Conservation (phyloP, 2,888 invertebrate species). For the Hololepta plana region DNA sequence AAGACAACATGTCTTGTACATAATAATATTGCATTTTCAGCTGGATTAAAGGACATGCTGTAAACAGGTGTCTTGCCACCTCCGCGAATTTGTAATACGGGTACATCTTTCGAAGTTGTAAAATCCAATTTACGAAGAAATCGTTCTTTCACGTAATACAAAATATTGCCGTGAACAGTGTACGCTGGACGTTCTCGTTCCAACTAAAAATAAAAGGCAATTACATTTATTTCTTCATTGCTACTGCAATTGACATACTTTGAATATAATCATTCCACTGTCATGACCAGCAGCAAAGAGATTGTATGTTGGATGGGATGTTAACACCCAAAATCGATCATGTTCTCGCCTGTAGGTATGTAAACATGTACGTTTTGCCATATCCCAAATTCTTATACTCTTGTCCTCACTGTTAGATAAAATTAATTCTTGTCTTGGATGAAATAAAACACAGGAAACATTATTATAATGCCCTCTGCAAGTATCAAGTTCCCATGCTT, state of each 20-base stretch:
- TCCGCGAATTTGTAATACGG: conserved; percentile 83
- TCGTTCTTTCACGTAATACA: conserved; percentile 93
- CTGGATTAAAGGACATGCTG: conserved; percentile 93
- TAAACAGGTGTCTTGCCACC: conserved; percentile 57
- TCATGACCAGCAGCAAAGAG: conserved; percentile 99
- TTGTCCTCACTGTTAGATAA: conserved; percentile 96
- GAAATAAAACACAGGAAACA: conserved; percentile 93
- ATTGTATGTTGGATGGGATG: conserved; percentile 87
- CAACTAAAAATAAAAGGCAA: conserved; percentile 37
- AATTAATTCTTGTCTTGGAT: conserved; percentile 91
- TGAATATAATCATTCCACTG: conserved; percentile 88
- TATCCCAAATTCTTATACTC: conserved; percentile 96
- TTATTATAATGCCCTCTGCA: conserved; percentile 99
- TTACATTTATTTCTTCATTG: too few species aligned
- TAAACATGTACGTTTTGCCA: conserved; percentile 83
- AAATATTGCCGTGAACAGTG: conserved; percentile 78
- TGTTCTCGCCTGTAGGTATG: conserved; percentile 89
- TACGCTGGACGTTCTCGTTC: conserved; percentile 94
- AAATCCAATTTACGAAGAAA: conserved; percentile 84
- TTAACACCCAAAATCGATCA: conserved; percentile 94
- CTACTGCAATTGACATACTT: conserved; percentile 17
- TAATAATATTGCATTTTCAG: conserved; percentile 85
- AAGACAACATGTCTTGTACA: conserved; percentile 63
- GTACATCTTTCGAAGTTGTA: conserved; percentile 77
- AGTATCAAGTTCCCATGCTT: conserved; percentile 98